phyloP scores from a whole-genome alignment of 2,113 vertebrate genomes.

The Sapajus apella region DNA sequence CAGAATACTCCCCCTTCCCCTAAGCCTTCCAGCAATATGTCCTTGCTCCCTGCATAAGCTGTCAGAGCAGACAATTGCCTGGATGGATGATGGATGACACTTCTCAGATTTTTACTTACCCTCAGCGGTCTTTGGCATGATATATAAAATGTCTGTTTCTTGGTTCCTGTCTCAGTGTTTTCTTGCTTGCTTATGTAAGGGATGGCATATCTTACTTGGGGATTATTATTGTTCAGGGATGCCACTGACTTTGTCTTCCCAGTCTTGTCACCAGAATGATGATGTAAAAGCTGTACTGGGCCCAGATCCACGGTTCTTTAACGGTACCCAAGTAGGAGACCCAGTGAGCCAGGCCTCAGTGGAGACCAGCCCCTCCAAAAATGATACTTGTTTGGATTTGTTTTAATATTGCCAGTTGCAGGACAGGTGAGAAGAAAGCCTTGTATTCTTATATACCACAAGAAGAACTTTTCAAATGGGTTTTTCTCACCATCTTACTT shows the following conservation, averaged over 20 bases:
- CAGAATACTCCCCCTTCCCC: not conserved
- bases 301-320: not conserved
- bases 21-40: not conserved
- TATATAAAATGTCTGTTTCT: slow-evolving; percentile 57
- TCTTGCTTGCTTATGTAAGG: slow-evolving; percentile 27
- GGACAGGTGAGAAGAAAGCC: accelerated
- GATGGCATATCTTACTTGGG: not conserved
- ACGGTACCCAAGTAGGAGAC: not conserved
- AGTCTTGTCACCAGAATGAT: not conserved
- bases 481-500: not conserved
- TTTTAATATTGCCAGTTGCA: not conserved
- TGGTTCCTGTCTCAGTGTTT: slow-evolving; percentile 21
- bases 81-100: slow-evolving; percentile 61
- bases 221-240: not conserved
- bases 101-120: slow-evolving; percentile 63
- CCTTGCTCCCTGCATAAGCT: slow-evolving; percentile 53
- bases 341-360: not conserved
- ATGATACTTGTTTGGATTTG: not conserved
- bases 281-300: not conserved
- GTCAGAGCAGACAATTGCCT: slow-evolving; percentile 59
- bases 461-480: not conserved
- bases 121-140: slow-evolving; percentile 60
- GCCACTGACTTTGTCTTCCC: not conserved
- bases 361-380: not conserved
- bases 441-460: not conserved